A percentile compares a stretch with the other conserved stretches of the same genome.
Conservation (phyloP, 2,888 invertebrate genomes). For the Heliconius aoede region DNA sequence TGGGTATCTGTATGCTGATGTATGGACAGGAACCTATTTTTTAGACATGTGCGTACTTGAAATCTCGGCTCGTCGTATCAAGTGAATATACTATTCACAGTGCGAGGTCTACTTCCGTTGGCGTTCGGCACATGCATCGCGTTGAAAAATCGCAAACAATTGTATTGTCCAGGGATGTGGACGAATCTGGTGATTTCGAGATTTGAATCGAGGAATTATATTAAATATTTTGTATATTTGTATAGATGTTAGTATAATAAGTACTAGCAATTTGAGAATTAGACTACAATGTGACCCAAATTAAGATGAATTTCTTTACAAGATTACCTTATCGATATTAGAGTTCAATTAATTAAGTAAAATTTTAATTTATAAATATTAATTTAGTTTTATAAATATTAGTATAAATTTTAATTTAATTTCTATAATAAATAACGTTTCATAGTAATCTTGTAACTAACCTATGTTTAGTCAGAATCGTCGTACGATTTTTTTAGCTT, state of each 20-base stretch:
- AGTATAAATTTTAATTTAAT: too few relatives aligned
- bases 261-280: not conserved
- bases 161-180: slow-evolving; percentile 27
- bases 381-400: too few relatives aligned
- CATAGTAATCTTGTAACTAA: too few relatives aligned
- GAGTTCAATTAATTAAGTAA: too few relatives aligned
- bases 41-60: slow-evolving; percentile 47
- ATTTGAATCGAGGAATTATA: slow-evolving; percentile 10
- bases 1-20: slow-evolving; percentile 26
- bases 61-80: slow-evolving; percentile 50
- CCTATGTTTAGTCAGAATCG: too few relatives aligned
- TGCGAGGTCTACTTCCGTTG: slow-evolving; percentile 69
- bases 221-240: slow-evolving; percentile 50
- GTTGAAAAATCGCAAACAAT: slow-evolving; percentile 69
- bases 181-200: slow-evolving; percentile 55
- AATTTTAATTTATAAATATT: too few relatives aligned
- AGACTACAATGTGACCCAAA: too few relatives aligned
- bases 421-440: too few relatives aligned
- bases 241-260: too few relatives aligned
- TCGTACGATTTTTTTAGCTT: too few relatives aligned
- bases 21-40: slow-evolving; percentile 50
- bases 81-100: slow-evolving; percentile 71
- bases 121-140: slow-evolving; percentile 68
- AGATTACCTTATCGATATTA: too few relatives aligned
- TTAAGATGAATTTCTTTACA: too few relatives aligned